Evolutionary conservation across 53 echinoderm and acorn worm species (phyloP), one percentile per base, ranked within the genome.

Genomic region (Holothuria scabra): DNA sequence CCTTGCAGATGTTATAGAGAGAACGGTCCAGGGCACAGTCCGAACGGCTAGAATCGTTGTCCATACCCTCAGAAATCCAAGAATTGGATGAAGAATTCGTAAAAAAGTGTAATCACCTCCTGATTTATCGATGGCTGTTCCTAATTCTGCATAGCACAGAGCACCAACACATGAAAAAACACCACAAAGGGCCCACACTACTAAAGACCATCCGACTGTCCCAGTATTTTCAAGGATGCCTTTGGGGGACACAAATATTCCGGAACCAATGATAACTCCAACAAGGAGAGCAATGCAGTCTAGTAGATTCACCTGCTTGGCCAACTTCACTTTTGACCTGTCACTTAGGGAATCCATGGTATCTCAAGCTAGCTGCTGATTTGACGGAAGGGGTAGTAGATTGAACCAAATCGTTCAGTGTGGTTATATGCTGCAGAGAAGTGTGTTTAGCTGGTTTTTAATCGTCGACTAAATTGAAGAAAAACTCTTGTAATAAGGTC

Each of bases 101-200:
- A 96, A 84, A 74, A 90, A 96, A 33, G 90, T 81, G 56, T 88
- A 96, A 68, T 96, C 97, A 3, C 97, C 97, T 6, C 97, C 97
- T 1, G 97, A 96, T 76, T 92, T 96, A 49, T 90, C 66, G 37
- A 96, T 84, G 16, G 82, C 90, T 16, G 97, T 90, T 0, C 90
- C 97, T 4, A 96, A 86, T 67, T 96, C 97, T 13, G 97, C 97
- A 70, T 93, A 93, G 89, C 97, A 90, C 18, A 96, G 89, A 10
- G 97, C 97, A 0, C 97, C 97, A 44, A 96, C 91, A 55, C 69
- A 78, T 0, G 97, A 88, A 11, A 96, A 63, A 4, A 91, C 41
- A 12, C 97, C 97, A 35, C 87, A 85, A 9, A 88, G 81, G 10
- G 89, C 85, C 97, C 97, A 96, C 57, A 96, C 74, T 8, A 87